Evolutionary conservation across 1,140 invertebrate genomes (phyloP), one percentile per base, ranked within the genome.

Genomic region (Archegozetes longisetosus): DNA sequence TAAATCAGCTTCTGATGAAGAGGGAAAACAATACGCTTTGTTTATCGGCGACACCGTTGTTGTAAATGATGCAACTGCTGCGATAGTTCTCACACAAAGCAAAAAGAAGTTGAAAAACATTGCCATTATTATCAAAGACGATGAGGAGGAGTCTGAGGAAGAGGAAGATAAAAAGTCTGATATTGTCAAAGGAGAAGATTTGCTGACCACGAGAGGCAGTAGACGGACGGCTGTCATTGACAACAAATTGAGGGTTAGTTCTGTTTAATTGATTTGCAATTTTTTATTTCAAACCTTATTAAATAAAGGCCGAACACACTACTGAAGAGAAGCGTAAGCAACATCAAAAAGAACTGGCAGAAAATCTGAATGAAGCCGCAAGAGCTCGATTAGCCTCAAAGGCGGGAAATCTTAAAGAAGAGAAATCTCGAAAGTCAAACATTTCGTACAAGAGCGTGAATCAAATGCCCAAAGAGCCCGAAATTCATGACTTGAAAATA

Each of bases 21-120:
- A 85, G 70, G 83, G 84, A 60, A 95, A 96, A 79, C 82, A 75
- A 3, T 95, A 96, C 73, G 91, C 94, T 1, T 75, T 98, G 0
- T 98, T 95, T 68, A 80, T 99, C 65, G 94, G 93, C 20, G 95
- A 99, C 74, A 98, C 94, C 22, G 90, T 97, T 27, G 70, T 94
- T 60, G 88, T 97, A 0, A 91, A 88, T 71, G 88, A 92, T 67
- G 85, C 90, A 73, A 82, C 81, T 48, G 75, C 80, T 50, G 89
- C 91, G 0, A 82, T 84, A 29, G 73, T 93, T 23, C 77, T 98
- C 55, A 98, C 95, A 4, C 82, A 82, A n/a, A 84, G 84, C 0
- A 97, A 96, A 67, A 80, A 79, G 64, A 91, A 92, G 68, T 80
- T 98, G 1, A 97, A 97, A 73, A 94, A 94, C 68, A 84, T 98